Conservation (phyloP, 2,888 invertebrate species). For the Philhelius pedissequus region DNA sequence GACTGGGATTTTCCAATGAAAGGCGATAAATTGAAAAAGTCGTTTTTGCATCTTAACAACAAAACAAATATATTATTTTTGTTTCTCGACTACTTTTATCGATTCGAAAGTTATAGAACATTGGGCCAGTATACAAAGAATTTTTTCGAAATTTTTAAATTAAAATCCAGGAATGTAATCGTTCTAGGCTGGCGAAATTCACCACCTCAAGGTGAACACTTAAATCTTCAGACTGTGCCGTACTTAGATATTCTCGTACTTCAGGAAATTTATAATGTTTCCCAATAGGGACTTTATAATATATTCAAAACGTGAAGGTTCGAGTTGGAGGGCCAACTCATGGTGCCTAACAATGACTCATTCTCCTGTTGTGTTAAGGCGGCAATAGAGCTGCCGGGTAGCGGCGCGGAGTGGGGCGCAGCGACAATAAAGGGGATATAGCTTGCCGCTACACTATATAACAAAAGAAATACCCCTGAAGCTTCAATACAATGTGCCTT, state of each 20-base stretch:
- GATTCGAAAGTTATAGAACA: too few relatives aligned
- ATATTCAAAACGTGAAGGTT: conserved; percentile 27
- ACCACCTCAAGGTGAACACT: background rate
- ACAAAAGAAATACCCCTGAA: background rate
- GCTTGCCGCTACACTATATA: background rate
- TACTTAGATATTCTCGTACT: conserved; percentile 59
- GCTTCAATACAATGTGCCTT: conserved; percentile 18
- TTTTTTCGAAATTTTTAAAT: too few relatives aligned
- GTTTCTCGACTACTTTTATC: too few relatives aligned
- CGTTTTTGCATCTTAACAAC: too few relatives aligned
- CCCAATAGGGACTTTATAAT: conserved; percentile 63
- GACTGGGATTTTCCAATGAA: too few relatives aligned
- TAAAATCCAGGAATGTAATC: too few relatives aligned
- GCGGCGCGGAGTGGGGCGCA: too few relatives aligned
- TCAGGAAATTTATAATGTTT: conserved; percentile 61
- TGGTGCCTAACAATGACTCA: conserved; percentile 52
- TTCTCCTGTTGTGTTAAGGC: conserved; percentile 11
- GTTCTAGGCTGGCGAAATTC: background rate
- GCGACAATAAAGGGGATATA: background rate
- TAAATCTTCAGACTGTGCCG: conserved; percentile 9
- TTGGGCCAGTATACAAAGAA: too few relatives aligned
- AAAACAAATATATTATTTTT: too few relatives aligned
- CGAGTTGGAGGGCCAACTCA: background rate
- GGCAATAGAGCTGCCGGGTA: too few relatives aligned
- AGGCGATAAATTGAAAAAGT: too few relatives aligned